Percentiles rank a stretch among this genome's conserved stretches.
These are phyloP conservation scores for Drosophila kambysellisi DNA, from an alignment of 2,888 invertebrate species.

Conservation along the genomic window DNA sequence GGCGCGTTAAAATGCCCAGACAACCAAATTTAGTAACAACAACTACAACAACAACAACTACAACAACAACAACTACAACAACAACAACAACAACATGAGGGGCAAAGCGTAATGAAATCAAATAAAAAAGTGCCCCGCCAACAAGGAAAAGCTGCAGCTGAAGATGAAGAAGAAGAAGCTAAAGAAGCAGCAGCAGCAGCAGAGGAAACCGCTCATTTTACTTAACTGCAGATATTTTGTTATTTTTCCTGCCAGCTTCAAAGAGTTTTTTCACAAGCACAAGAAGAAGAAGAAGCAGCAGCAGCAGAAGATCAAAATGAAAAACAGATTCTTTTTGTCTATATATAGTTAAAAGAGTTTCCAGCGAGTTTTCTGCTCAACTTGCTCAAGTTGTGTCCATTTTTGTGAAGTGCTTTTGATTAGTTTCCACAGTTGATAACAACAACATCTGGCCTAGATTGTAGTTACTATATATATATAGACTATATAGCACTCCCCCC, in stretches of 20 bases:
- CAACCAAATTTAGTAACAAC: conserved; percentile 78
- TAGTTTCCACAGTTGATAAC: conserved; percentile 39
- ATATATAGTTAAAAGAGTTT: conserved; percentile 61
- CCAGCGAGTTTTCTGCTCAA: conserved; percentile 9
- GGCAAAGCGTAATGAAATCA: conserved; percentile 72
- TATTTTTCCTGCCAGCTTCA: conserved; percentile 56
- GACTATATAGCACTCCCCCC: conserved; percentile 28
- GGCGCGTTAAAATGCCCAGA: conserved; percentile 73
- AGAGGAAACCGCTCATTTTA: conserved; percentile 43
- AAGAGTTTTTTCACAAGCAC: conserved; percentile 61
- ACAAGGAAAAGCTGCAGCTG: conserved; percentile 30
- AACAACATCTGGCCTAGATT: conserved; percentile 63
- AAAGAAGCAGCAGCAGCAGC: conserved; percentile 5
- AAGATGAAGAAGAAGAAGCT: conserved; percentile 11
- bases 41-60: conserved; percentile 15
- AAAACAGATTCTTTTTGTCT: conserved; percentile 56
- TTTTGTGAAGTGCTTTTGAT: conserved; percentile 69
- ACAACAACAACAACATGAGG: conserved; percentile 35
- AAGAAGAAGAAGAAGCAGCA: conserved; percentile 3
- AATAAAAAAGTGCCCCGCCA: conserved; percentile 63
- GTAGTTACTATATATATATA: conserved; percentile 13
- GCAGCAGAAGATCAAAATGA: conserved; percentile 31
- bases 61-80: conserved; percentile 49
- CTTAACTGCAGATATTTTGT: conserved; percentile 30
- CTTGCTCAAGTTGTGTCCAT: conserved; percentile 35